Conservation (phyloP, 2,797 vertebrate species). For the Pangasius mekongensis region DNA sequence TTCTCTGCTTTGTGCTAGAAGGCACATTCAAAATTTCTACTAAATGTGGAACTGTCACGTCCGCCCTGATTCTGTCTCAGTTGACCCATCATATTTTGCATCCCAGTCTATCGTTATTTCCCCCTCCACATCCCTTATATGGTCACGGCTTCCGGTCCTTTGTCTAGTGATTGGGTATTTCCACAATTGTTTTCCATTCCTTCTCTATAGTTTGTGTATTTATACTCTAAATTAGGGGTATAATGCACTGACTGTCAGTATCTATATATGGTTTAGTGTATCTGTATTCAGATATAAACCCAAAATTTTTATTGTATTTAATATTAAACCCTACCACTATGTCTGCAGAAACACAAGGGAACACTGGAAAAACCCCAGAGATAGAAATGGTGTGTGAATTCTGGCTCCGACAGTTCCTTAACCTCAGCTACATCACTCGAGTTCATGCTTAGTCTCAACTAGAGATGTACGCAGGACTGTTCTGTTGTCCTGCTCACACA, state of each 20-base stretch:
- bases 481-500: not conserved
- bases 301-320: too few relatives aligned
- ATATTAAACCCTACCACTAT: too few relatives aligned
- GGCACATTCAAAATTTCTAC: not conserved
- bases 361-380: not conserved
- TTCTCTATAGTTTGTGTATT: not conserved
- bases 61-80: not conserved
- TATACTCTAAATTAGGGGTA: not conserved
- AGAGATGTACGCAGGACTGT: not conserved
- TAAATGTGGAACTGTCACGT: not conserved
- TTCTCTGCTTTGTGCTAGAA: conserved; percentile 19
- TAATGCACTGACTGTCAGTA: not conserved
- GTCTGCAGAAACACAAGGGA: not conserved
- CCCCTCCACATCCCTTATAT: not conserved
- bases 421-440: not conserved
- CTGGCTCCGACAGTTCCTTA: not conserved
- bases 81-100: not conserved
- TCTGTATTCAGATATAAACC: not conserved
- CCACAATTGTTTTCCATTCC: not conserved
- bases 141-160: not conserved
- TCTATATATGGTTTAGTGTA: not conserved
- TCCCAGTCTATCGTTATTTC: not conserved
- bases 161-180: not conserved
- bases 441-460: not conserved
- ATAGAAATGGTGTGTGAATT: not conserved